phyloP scores from a whole-genome alignment of 2,113 vertebrate genomes.

The Cromileptes altivelis region DNA sequence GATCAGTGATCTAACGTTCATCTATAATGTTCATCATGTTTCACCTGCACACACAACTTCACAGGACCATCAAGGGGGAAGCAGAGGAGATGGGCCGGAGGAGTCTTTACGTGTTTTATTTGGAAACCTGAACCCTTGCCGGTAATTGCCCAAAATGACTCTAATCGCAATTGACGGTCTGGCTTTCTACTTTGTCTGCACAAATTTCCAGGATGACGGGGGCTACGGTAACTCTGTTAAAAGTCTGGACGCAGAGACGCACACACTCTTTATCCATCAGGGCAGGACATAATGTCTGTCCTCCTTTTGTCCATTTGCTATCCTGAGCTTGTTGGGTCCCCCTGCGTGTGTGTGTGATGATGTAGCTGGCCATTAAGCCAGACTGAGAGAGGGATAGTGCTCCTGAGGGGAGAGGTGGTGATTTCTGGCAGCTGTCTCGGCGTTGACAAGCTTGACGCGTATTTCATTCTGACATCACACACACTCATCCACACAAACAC shows the following conservation, averaged over 20 bases:
- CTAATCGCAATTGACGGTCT: constrained; percentile 84
- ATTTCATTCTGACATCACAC: constrained; percentile 57
- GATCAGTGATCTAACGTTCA: constrained; percentile 34
- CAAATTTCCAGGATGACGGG: constrained; percentile 74
- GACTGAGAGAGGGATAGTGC: constrained; percentile 36
- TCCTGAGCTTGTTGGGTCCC: constrained; percentile 24
- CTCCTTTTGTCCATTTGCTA: constrained; percentile 57
- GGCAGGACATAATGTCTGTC: constrained; percentile 55
- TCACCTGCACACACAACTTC: constrained; percentile 68
- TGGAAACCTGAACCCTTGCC: constrained; percentile 74
- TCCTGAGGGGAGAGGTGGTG: constrained; percentile 58
- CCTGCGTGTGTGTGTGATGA: constrained; percentile 20
- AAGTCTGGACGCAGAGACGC: constrained; percentile 64
- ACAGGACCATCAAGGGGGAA: constrained; percentile 69
- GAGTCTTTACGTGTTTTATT: constrained; percentile 80
- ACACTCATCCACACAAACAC: constrained; percentile 3
- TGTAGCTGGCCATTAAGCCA: constrained; percentile 40
- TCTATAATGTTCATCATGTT: constrained; percentile 53
- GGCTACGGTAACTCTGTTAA: constrained; percentile 69
- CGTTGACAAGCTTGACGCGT: constrained; percentile 66
- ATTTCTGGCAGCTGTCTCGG: constrained; percentile 61
- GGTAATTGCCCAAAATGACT: constrained; percentile 84
- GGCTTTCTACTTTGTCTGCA: constrained; percentile 81
- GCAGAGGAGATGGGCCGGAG: constrained; percentile 57
- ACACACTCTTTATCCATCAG: constrained; percentile 81